Base-by-base conservation (phyloP, 1,140 invertebrate genomes). In the Delia radicum region DNA sequence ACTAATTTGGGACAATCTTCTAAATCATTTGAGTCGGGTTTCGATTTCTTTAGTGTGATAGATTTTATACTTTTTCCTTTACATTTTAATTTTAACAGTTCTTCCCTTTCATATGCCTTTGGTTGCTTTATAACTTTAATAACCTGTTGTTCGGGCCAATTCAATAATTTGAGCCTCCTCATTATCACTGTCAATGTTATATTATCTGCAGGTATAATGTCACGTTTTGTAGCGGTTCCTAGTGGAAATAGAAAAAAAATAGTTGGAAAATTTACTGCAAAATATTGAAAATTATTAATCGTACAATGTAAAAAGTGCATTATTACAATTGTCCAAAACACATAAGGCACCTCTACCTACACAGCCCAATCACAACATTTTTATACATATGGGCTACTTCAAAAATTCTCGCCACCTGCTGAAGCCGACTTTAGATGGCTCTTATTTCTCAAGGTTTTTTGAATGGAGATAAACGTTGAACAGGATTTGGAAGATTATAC, bases 1-100 rank as follows among this genome's bases (percentile, higher is more conserved):
- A 79, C 75, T n/a, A 79, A 42, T 48, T 71, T 12, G 26, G 79
- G 79, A 29, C 75, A 77, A 26, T 75, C 63, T 3, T 74, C 72
- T 13, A 65, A 29, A 24, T 7, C 24, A 48, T 2, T 65, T 48
- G 13, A 1, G n/a, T 24, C 12, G 55, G 4, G 3, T 24, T 63
- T 69, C 18, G 29, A 12, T n/a, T 21, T 6, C 29, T 33, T 69
- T 37, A 33, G 15, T 69, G n/a, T n/a, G 3, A 61, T 24, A 33
- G 13, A 0, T 18, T 48, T 61, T 24, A 26, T 15, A 24, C 12
- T 31, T 37, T 26, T 62, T n/a, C 46, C 27, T 10, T 69, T 24
- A 12, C 69, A 13, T 13, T 75, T 79, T 31, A 74, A 67, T 28
- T 75, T 77, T 24, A 29, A n/a, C 13, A 75, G 31, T 27, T 48